Percentiles rank a stretch among this genome's conserved stretches.
phyloP scores from a whole-genome alignment of 2,113 vertebrate genomes.

The Oreocharis arfaki region DNA sequence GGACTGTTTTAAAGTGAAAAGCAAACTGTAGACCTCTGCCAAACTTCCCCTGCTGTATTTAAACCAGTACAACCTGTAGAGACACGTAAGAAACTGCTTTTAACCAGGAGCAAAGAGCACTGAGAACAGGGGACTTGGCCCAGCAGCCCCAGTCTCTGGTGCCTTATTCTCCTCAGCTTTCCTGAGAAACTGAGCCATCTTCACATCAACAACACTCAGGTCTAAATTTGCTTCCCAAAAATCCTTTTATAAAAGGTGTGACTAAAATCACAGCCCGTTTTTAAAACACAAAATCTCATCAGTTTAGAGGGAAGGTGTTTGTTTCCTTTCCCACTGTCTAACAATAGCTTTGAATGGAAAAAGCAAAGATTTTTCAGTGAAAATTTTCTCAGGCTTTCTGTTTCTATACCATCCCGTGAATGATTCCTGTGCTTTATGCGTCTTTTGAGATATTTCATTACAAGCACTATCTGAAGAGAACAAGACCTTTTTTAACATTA shows the following conservation, averaged over 20 bases:
- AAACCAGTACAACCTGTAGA: neutral
- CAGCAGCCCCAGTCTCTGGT: neutral
- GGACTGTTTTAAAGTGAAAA: neutral
- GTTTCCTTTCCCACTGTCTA: neutral
- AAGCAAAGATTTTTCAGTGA: neutral
- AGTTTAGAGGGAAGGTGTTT: neutral
- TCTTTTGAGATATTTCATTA: neutral
- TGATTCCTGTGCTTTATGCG: neutral
- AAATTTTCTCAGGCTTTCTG: neutral
- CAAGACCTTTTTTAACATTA: neutral
- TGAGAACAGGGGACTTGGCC: neutral
- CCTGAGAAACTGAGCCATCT: constrained; percentile 53
- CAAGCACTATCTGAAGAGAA: neutral
- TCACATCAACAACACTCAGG: constrained; percentile 66
- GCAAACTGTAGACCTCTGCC: neutral
- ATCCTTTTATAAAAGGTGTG: constrained; percentile 61
- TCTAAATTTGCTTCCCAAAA: constrained; percentile 71
- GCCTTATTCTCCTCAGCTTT: constrained; percentile 62
- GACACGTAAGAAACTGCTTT: neutral
- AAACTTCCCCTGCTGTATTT: neutral
- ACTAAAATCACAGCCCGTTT: constrained; percentile 29
- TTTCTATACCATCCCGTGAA: neutral
- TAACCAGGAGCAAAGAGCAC: neutral
- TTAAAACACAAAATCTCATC: neutral
- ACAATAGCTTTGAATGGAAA: constrained; percentile 42